These are phyloP conservation scores for Acomys russatus DNA, from an alignment of 2,797 vertebrate genomes.

Conservation along the genomic window DNA sequence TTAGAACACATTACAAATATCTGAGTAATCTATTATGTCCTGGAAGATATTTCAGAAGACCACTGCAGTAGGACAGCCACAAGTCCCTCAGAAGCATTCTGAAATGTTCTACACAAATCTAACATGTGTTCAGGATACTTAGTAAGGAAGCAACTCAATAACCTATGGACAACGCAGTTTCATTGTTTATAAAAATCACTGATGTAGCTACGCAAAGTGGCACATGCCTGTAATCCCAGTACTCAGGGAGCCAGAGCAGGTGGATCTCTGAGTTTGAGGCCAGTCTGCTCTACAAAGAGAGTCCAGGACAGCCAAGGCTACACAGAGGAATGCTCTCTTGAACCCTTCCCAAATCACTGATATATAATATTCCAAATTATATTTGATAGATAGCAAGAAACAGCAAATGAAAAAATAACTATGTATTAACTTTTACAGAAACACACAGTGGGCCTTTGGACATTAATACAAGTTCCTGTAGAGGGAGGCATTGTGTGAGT, in stretches of 20 bases:
- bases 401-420: not conserved
- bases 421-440: not conserved
- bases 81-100: not conserved
- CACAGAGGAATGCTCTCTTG: too few species aligned
- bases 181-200: not conserved
- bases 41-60: not conserved
- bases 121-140: not conserved
- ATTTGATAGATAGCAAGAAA: slow-evolving; percentile 44
- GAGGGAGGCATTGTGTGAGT: not conserved
- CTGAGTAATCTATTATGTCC: not conserved
- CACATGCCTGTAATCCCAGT: too few species aligned
- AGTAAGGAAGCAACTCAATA: not conserved
- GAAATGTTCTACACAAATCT: not conserved
- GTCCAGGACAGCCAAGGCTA: too few species aligned
- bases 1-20: not conserved
- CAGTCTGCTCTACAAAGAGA: too few species aligned
- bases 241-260: too few species aligned
- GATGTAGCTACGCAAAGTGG: too few species aligned
- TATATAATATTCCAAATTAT: not conserved
- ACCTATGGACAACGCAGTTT: not conserved
- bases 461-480: not conserved
- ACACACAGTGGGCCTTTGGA: not conserved
- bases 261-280: too few species aligned
- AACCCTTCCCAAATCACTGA: too few species aligned
- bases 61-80: rapidly evolving